phyloP scores from a whole-genome alignment of 2,888 invertebrate genomes.

The Coecobrya sp. region DNA sequence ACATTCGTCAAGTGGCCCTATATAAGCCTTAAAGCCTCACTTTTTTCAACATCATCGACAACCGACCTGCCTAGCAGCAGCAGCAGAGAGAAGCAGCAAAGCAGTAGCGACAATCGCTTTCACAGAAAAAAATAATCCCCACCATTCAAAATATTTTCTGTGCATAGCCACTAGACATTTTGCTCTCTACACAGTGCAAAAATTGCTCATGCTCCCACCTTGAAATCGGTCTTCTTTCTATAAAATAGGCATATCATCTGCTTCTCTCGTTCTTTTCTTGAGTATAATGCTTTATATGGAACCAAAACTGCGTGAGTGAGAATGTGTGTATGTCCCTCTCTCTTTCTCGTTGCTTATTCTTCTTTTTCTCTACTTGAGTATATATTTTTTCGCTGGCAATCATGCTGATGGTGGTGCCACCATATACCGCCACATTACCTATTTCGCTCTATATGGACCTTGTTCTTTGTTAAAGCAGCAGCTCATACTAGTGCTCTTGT shows the following conservation, averaged over 20 bases:
- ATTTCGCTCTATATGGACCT: not conserved
- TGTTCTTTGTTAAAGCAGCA: constrained; percentile 9
- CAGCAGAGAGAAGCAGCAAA: not conserved
- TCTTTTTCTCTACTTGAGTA: not conserved
- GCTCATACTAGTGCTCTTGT: constrained; percentile 64
- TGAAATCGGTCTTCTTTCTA: not conserved
- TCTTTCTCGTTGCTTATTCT: not conserved
- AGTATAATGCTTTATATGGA: constrained; percentile 56
- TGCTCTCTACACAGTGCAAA: not conserved
- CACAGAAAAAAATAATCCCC: not conserved
- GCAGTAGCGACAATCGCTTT: too few species aligned
- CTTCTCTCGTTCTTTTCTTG: not conserved
- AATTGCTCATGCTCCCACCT: not conserved
- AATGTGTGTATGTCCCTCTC: not conserved
- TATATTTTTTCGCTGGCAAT: constrained; percentile 31
- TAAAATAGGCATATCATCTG: constrained; percentile 45
- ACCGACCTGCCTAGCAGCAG: not conserved
- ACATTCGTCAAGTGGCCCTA: constrained; percentile 80
- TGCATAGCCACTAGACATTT: not conserved
- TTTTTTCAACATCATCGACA: constrained; percentile 34
- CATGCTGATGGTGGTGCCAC: constrained; percentile 34
- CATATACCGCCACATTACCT: constrained; percentile 51
- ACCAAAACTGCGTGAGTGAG: constrained; percentile 65
- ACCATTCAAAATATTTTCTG: not conserved
- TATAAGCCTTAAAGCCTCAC: constrained; percentile 55